Evolutionary conservation across 2,113 vertebrate species (phyloP), one percentile per base, ranked within the genome.

Genomic region (Eurypyga helias): DNA sequence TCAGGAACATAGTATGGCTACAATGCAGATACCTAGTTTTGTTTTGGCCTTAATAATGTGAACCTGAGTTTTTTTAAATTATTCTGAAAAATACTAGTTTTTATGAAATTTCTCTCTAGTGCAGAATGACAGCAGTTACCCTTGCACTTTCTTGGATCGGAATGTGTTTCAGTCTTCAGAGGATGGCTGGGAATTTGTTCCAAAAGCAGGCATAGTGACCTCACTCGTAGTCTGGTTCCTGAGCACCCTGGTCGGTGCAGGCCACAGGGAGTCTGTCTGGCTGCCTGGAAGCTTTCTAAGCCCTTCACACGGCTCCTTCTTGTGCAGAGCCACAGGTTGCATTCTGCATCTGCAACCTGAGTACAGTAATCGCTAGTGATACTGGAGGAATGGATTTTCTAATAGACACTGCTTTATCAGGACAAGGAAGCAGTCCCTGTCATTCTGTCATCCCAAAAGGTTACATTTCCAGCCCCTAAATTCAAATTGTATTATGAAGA

Each of bases 171-270:
- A 8, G 14, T 71, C 78, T 67, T 55, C 46, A 60, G 57, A 67
- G 43, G 14, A 13, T 67, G 46, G 45, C 46, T 58, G n/a, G 46
- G n/a, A 62, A 28, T 58, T 54, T 51, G 24, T 36, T 90, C 19
- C 52, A 64, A 46, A 76, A 33, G 25, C 26, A 61, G 48, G 17
- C 1, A 1, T 19, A 46, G 66, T 0, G 2, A 25, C 36, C 28
- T 78, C 18, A 2, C 65, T 65, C 0, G 0, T 5, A 6, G 17
- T 33, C 6, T 3, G 1, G 26, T 81, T 92, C 60, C 78, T 75
- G 75, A 19, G 48, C 17, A 1, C 10, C 51, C 23, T 69, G 69
- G 10, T 13, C 33, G 38, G 24, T 2, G 0, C 36, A 29, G 41
- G 65, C 55, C 28, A 10, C 3, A 4, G 33, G 29, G 52, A 11